Evolutionary conservation across 2,113 vertebrate genomes (phyloP).

Genomic region (Engraulis encrasicolus): DNA sequence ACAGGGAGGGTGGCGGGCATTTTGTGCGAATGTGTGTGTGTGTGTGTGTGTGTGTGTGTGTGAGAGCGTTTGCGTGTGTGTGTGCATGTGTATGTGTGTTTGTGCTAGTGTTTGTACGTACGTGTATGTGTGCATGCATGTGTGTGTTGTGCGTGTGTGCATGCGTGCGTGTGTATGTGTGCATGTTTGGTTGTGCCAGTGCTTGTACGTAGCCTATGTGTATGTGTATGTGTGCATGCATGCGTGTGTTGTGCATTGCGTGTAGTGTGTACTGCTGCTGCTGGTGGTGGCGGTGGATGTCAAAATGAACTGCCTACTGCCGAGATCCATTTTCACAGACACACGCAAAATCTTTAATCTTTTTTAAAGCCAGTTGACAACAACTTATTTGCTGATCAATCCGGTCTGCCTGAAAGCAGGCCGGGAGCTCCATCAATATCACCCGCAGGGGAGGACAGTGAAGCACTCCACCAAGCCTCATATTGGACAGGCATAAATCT

Average conservation of each 20-base stretch:
- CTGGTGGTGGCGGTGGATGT: constrained; percentile 45
- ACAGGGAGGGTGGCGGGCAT: not conserved
- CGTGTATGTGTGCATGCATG: not conserved
- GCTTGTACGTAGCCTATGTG: too few species aligned
- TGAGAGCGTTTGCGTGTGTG: not conserved
- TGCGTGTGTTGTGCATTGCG: not conserved
- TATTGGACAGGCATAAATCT: constrained; percentile 45
- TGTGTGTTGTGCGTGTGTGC: constrained; percentile 8
- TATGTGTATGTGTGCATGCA: not conserved
- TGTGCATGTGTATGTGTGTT: too few species aligned
- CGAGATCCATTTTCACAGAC: constrained; percentile 57
- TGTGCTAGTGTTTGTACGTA: too few species aligned
- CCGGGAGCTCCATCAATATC: constrained; percentile 41
- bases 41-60: not conserved
- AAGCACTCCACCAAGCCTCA: constrained; percentile 47
- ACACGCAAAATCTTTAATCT: constrained; percentile 61
- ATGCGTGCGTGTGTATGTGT: not conserved
- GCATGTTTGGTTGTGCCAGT: not conserved
- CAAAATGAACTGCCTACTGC: constrained; percentile 40
- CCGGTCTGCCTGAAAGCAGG: constrained; percentile 36
- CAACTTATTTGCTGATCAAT: constrained; percentile 62
- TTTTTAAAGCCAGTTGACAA: constrained; percentile 59
- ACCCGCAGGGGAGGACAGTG: constrained; percentile 31
- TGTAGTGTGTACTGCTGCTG: not conserved
- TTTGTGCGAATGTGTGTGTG: not conserved